These are phyloP conservation scores for Drosophila maculinotata DNA, from an alignment of 2,888 invertebrate genomes.

Conservation along the genomic window DNA sequence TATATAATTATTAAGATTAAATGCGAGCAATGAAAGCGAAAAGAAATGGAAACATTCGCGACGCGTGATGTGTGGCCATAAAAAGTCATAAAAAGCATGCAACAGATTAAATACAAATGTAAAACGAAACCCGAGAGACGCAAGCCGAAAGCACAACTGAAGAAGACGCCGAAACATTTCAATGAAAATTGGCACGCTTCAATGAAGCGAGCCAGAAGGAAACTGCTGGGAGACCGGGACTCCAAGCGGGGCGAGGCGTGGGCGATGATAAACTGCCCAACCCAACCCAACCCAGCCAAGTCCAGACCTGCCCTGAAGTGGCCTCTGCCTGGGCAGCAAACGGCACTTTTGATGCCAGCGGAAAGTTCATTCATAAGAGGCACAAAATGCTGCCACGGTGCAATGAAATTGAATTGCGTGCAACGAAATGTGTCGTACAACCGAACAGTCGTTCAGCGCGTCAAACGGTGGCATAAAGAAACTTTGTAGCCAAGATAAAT, in stretches of 20 bases:
- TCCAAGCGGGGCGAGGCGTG: constrained; percentile 39
- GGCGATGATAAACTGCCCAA: constrained; percentile 72
- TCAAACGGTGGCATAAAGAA: constrained; percentile 50
- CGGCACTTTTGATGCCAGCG: constrained; percentile 64
- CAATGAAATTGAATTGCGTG: constrained; percentile 73
- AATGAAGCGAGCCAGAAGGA: constrained; percentile 64
- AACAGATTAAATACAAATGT: constrained; percentile 47
- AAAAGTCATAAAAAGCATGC: constrained; percentile 44
- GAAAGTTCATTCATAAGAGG: constrained; percentile 66
- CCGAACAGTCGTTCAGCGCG: constrained; percentile 9
- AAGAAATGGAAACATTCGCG: constrained; percentile 17
- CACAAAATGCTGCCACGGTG: constrained; percentile 56
- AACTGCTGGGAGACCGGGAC: constrained; percentile 23
- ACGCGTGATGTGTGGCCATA: constrained; percentile 26
- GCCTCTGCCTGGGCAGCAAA: constrained; percentile 39
- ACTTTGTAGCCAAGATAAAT: constrained; percentile 60
- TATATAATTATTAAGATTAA: constrained; percentile 27
- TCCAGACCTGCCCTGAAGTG: constrained; percentile 31
- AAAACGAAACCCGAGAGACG: constrained; percentile 32
- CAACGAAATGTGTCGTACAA: constrained; percentile 49
- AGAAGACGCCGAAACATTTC: constrained; percentile 72
- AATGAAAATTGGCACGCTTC: constrained; percentile 76
- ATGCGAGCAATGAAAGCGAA: constrained; percentile 2
- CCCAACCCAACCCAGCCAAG: constrained; percentile 26
- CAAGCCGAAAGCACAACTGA: no score